A percentile compares a stretch with the other conserved stretches of the same genome.
These are phyloP conservation scores for Megalopta genalis DNA, from an alignment of 1,140 invertebrate genomes.

Conservation along the genomic window DNA sequence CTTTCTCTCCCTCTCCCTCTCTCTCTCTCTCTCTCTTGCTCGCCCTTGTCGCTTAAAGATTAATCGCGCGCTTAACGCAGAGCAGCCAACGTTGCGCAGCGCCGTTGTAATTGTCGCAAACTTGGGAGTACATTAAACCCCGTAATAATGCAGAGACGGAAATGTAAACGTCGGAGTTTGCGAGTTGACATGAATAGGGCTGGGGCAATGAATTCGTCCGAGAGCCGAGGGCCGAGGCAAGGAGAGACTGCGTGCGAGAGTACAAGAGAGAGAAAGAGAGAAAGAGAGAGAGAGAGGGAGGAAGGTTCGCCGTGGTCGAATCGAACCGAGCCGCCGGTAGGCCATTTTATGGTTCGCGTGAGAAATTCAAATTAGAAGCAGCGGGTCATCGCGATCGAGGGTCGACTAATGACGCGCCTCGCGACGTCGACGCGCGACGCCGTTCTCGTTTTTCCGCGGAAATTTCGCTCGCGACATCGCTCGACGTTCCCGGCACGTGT, in stretches of 20 bases:
- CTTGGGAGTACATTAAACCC: constrained; percentile 6
- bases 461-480: not conserved
- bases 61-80: constrained; percentile 21
- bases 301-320: not conserved
- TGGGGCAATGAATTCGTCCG: not conserved
- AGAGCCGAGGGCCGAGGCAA: no score
- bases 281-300: no score
- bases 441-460: not conserved
- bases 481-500: constrained; percentile 38
- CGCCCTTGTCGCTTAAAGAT: constrained; percentile 5
- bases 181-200: not conserved
- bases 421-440: no score
- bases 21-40: no score
- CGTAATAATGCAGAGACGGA: constrained; percentile 11
- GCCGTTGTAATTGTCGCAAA: constrained; percentile 29
- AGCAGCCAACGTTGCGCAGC: not conserved
- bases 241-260: not conserved
- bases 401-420: not conserved
- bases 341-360: constrained; percentile 16
- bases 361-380: constrained; percentile 14
- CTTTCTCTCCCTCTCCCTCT: no score
- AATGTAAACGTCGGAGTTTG: constrained; percentile 13
- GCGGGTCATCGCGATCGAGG: not conserved
- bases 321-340: not conserved
- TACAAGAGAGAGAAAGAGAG: no score